Evolutionary conservation across 2,797 vertebrate species (phyloP).

Genomic region (Microcaecilia unicolor): DNA sequence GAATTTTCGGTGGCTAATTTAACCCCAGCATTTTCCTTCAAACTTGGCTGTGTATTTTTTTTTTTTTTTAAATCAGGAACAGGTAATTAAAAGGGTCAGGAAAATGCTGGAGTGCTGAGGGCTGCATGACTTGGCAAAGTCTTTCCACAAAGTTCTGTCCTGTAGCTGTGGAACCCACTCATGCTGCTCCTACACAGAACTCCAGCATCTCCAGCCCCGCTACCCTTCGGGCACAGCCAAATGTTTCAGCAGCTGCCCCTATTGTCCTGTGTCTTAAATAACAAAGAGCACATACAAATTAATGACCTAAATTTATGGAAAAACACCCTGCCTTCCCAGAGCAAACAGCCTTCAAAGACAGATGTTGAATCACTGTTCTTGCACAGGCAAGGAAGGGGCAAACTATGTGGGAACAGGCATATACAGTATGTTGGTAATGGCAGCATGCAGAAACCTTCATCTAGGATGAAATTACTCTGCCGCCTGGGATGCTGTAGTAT

Average conservation of each 20-base stretch:
- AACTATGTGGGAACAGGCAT: too few species aligned
- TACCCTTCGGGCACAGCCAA: conserved; percentile 97
- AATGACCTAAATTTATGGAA: conserved; percentile 98
- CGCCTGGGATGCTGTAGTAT: too few species aligned
- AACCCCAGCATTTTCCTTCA: conserved; percentile 11
- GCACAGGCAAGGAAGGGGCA: too few species aligned
- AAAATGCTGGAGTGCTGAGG: conserved; percentile 21
- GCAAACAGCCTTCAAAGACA: conserved; percentile 81
- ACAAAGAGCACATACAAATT: conserved; percentile 99
- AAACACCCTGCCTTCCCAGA: conserved; percentile 70
- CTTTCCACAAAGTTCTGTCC: conserved; percentile 68
- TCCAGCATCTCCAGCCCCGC: conserved; percentile 80
- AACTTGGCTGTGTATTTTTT: conserved; percentile 9
- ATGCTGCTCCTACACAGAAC: conserved; percentile 75
- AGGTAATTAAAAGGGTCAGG: conserved; percentile 37
- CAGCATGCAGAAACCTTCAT: too few species aligned
- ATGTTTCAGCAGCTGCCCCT: conserved; percentile 98
- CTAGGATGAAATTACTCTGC: too few species aligned
- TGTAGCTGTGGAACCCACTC: conserved; percentile 82
- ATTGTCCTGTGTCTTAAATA: conserved; percentile 98
- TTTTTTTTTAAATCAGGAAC: not conserved
- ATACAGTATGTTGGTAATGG: too few species aligned
- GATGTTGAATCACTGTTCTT: too few species aligned
- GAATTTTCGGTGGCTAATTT: conserved; percentile 5
- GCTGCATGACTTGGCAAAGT: conserved; percentile 68